phyloP scores from a whole-genome alignment of 2,797 vertebrate species.

The Mallotus villosus region DNA sequence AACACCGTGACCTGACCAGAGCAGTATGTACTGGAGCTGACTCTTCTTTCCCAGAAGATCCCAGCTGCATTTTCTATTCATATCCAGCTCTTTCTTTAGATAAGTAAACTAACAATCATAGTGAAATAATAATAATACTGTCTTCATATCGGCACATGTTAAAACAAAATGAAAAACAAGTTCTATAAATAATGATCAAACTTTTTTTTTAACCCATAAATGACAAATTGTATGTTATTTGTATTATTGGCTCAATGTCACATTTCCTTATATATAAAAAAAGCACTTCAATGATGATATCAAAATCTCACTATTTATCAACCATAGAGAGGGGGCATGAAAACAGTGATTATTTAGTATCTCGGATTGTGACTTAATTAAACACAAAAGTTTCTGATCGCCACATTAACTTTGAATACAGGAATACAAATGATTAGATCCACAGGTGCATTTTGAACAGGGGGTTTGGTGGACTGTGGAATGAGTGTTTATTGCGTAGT shows the following conservation, averaged over 20 bases:
- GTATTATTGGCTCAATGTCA: slow-evolving; percentile 42
- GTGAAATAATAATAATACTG: slow-evolving; percentile 24
- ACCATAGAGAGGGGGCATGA: slow-evolving; percentile 11
- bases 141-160: slow-evolving; percentile 8
- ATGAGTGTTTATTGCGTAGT: slow-evolving; percentile 41
- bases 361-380: slow-evolving; percentile 1
- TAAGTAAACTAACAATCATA: slow-evolving; percentile 18
- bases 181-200: slow-evolving; percentile 31
- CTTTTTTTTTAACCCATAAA: slow-evolving; percentile 8
- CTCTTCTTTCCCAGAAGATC: not conserved
- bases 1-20: not conserved
- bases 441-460: not conserved
- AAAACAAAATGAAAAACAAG: slow-evolving; percentile 7
- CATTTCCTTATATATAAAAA: slow-evolving; percentile 10
- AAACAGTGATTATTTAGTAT: slow-evolving; percentile 12
- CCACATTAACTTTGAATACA: slow-evolving; percentile 15
- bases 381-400: not conserved
- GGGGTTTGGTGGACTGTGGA: slow-evolving; percentile 37
- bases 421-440: slow-evolving; percentile 1
- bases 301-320: slow-evolving; percentile 27
- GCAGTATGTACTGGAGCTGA: not conserved
- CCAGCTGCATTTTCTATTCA: slow-evolving; percentile 15
- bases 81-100: slow-evolving; percentile 2
- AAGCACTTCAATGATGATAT: slow-evolving; percentile 26
- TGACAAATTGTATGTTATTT: slow-evolving; percentile 21